Percentiles rank a stretch among this genome's conserved stretches.
Evolutionary conservation across 2,888 invertebrate species (phyloP).

Genomic region (Ctenicera cuprea): DNA sequence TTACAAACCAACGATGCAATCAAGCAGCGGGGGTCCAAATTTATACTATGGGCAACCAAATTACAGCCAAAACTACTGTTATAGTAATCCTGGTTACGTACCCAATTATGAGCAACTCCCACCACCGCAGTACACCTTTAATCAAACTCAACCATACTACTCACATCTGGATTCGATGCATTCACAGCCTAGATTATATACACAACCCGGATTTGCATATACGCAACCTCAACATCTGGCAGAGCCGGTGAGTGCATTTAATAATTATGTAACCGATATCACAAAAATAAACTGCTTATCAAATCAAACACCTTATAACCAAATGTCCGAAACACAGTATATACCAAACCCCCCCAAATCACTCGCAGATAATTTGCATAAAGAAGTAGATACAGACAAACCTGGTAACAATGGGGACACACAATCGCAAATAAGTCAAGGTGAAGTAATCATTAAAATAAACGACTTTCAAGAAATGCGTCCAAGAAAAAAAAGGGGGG

Average conservation of each 20-base stretch:
- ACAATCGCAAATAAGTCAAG: not conserved
- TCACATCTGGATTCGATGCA: not conserved
- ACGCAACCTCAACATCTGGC: not conserved
- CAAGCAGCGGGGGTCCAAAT: not conserved
- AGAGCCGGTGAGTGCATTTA: not conserved
- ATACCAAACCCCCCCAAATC: not conserved
- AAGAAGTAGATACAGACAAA: not conserved
- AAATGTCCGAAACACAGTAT: not conserved
- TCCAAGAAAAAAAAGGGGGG: not conserved
- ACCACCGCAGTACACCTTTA: not conserved
- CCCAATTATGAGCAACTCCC: not conserved
- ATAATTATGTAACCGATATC: not conserved
- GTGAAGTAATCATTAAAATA: not conserved
- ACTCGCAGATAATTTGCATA: not conserved
- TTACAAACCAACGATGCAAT: not conserved
- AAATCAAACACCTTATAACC: not conserved
- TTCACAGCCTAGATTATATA: not conserved
- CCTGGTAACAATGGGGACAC: not conserved
- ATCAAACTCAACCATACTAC: slow-evolving; percentile 8
- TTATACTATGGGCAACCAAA: slow-evolving; percentile 1
- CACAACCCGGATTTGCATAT: not conserved
- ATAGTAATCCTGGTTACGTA: not conserved
- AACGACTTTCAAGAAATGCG: slow-evolving; percentile 1
- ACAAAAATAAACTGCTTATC: not conserved
- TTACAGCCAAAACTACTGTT: slow-evolving; percentile 8